Percentiles rank a stretch among this genome's conserved stretches.
Evolutionary conservation across 1,140 invertebrate genomes (phyloP).

Genomic region (Drosophila virilis): DNA sequence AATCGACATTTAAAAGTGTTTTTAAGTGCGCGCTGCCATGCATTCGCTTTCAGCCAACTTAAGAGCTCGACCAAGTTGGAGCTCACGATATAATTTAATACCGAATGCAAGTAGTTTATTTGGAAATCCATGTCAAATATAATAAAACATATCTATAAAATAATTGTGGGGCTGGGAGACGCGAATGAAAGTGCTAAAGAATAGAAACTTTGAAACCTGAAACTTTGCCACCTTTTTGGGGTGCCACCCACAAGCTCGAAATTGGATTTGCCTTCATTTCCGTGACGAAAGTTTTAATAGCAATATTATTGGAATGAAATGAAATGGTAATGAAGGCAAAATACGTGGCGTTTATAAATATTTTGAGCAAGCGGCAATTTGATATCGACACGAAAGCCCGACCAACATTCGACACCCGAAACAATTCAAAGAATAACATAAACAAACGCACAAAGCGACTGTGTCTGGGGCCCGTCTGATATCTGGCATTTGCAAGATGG

Average conservation of each 20-base stretch:
- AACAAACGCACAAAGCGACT: conserved; percentile 8
- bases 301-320: conserved; percentile 81
- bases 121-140: conserved; percentile 75
- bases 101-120: conserved; percentile 53
- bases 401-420: conserved; percentile 53
- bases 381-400: conserved; percentile 49
- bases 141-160: conserved; percentile 69
- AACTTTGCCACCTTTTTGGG: conserved; percentile 48
- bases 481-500: conserved; percentile 47
- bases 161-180: not conserved
- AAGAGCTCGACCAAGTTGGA: not conserved
- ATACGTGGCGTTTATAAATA: conserved; percentile 58
- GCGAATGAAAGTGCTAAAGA: conserved; percentile 51
- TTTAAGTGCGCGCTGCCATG: conserved; percentile 70
- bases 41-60: conserved; percentile 20
- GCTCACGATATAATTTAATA: conserved; percentile 51
- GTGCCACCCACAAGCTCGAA: conserved; percentile 20
- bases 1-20: conserved; percentile 54
- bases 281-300: conserved; percentile 83
- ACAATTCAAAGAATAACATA: conserved; percentile 39
- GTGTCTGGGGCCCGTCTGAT: conserved; percentile 32
- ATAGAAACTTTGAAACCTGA: conserved; percentile 60
- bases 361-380: conserved; percentile 43
- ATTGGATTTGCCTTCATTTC: conserved; percentile 73
- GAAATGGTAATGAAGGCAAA: conserved; percentile 77